These are phyloP conservation scores for Parus major DNA, from an alignment of 2,113 vertebrate species.

Conservation along the genomic window DNA sequence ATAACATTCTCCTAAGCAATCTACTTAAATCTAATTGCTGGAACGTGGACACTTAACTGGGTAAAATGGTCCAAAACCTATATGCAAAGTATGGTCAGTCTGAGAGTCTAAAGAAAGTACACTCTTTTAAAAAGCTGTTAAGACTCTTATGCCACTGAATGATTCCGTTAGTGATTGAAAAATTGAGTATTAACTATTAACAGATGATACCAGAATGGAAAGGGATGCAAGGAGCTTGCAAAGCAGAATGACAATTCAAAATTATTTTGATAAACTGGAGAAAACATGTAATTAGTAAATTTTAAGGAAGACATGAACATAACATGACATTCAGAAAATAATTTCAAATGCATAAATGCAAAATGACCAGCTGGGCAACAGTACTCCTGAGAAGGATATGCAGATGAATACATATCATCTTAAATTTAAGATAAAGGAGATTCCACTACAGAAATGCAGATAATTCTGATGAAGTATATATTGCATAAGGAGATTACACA, in stretches of 20 bases:
- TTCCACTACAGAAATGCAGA: neutral
- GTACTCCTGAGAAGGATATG: neutral
- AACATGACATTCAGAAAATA: neutral
- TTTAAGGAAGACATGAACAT: neutral
- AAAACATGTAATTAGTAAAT: neutral
- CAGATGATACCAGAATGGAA: neutral
- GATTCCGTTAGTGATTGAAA: neutral
- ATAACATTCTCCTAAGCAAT: neutral
- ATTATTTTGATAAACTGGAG: neutral
- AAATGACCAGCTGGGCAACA: neutral
- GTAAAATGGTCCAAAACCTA: neutral
- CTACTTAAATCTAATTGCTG: neutral
- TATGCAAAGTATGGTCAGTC: neutral
- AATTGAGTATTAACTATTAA: neutral
- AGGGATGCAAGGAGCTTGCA: neutral
- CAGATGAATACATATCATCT: neutral
- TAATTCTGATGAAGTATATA: neutral
- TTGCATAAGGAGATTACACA: neutral
- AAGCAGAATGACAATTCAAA: neutral
- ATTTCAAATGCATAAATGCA: neutral
- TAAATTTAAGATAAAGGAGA: neutral
- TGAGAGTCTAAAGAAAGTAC: neutral
- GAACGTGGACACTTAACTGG: neutral
- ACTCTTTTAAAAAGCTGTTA: conserved; percentile 7
- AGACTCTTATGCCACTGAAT: neutral